A percentile compares a stretch with the other conserved stretches of the same genome.
phyloP scores from a whole-genome alignment of 2,888 invertebrate genomes.

The Eubasilissa splendida region DNA sequence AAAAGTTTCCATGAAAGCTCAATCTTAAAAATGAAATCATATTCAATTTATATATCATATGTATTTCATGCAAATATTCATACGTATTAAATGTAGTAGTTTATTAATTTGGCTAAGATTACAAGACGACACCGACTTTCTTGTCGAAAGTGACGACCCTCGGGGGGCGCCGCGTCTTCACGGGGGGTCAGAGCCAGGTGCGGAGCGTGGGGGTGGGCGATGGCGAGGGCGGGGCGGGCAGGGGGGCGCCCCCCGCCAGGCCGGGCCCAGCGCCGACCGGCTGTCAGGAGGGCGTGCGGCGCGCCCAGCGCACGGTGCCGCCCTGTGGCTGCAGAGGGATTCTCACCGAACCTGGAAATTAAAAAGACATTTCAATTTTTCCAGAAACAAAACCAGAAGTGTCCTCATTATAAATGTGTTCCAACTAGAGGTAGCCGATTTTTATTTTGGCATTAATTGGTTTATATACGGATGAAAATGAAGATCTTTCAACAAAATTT shows the following conservation, averaged over 20 bases:
- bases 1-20: too few relatives aligned
- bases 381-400: too few relatives aligned
- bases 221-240: constrained; percentile 39
- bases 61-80: too few relatives aligned
- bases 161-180: constrained; percentile 32
- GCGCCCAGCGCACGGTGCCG: constrained; percentile 54
- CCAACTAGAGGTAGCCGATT: too few relatives aligned
- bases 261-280: constrained; percentile 8
- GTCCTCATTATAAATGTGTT: too few relatives aligned
- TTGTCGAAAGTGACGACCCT: constrained; percentile 56
- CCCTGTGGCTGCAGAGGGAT: constrained; percentile 63
- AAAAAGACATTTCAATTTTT: neutral
- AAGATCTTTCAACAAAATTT: too few relatives aligned
- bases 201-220: constrained; percentile 37
- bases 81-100: too few relatives aligned
- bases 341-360: constrained; percentile 64
- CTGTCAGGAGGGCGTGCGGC: constrained; percentile 54
- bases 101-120: constrained; percentile 11
- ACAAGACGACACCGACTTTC: constrained; percentile 56
- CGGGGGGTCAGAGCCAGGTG: constrained; percentile 57
- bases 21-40: too few relatives aligned
- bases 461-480: too few relatives aligned
- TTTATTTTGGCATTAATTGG: too few relatives aligned
- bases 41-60: too few relatives aligned
- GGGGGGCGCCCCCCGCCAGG: constrained; percentile 22